Conservation (phyloP, 1,140 invertebrate genomes). For the Acyrthosiphon pisum region DNA sequence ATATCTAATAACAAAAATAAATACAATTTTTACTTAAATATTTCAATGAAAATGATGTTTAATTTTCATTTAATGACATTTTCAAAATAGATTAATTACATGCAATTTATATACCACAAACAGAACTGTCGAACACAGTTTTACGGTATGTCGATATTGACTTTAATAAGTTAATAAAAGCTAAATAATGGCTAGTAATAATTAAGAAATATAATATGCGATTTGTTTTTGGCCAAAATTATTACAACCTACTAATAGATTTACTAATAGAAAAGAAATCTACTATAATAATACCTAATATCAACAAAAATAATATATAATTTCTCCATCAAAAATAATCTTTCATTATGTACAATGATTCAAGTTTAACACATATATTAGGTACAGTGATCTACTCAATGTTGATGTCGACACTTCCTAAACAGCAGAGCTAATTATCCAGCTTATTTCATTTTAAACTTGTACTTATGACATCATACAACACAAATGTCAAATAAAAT, state of each 20-base stretch:
- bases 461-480: neutral
- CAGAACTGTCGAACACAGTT: too few relatives aligned
- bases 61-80: too few relatives aligned
- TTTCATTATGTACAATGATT: neutral
- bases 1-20: neutral
- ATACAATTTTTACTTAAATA: too few relatives aligned
- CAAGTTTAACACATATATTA: neutral
- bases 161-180: too few relatives aligned
- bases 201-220: neutral
- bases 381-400: neutral
- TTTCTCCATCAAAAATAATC: neutral
- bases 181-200: too few relatives aligned
- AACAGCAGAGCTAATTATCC: neutral
- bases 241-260: neutral
- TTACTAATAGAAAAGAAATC: neutral
- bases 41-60: too few relatives aligned
- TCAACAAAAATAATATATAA: neutral
- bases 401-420: neutral
- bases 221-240: neutral
- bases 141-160: too few relatives aligned
- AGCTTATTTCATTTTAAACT: neutral
- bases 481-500: neutral
- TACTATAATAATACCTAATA: neutral
- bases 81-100: too few relatives aligned
- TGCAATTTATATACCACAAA: too few relatives aligned